phyloP scores from a whole-genome alignment of 2,797 vertebrate genomes.

The Chiloscyllium punctatum region DNA sequence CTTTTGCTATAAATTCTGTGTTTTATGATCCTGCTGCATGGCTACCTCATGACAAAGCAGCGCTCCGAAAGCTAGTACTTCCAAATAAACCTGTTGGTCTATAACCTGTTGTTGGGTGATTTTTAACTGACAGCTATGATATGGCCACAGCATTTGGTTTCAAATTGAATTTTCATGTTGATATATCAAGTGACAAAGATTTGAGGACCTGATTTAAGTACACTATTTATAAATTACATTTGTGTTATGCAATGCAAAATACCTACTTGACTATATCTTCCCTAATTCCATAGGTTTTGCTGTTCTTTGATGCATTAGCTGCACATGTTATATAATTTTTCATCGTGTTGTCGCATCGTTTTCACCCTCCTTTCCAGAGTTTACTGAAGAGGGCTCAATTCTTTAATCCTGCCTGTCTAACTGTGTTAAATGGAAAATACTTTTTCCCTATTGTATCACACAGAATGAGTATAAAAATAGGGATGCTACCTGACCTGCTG shows the following conservation, averaged over 20 bases:
- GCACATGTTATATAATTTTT: constrained; percentile 5
- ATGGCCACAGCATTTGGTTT: neutral
- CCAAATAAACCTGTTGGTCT: too few relatives aligned
- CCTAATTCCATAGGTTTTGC: neutral
- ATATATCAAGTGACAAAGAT: neutral
- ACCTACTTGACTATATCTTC: neutral
- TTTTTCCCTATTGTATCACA: neutral
- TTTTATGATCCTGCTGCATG: too few relatives aligned
- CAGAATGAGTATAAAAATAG: too few relatives aligned
- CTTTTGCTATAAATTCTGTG: too few relatives aligned
- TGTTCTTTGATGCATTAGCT: neutral
- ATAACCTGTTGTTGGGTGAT: too few relatives aligned
- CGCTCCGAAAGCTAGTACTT: too few relatives aligned
- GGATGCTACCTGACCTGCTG: too few relatives aligned
- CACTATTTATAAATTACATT: neutral
- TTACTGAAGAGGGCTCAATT: neutral
- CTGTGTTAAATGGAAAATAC: neutral
- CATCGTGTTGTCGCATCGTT: neutral
- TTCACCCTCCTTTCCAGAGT: neutral
- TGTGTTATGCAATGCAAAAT: neutral
- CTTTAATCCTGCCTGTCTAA: neutral
- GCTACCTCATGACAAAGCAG: too few relatives aligned
- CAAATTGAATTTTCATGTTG: neutral
- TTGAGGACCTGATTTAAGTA: neutral
- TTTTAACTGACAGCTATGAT: neutral